Evolutionary conservation across 2,797 vertebrate genomes (phyloP), one percentile per base, ranked within the genome.

Genomic region (Onychomys leucogaster): DNA sequence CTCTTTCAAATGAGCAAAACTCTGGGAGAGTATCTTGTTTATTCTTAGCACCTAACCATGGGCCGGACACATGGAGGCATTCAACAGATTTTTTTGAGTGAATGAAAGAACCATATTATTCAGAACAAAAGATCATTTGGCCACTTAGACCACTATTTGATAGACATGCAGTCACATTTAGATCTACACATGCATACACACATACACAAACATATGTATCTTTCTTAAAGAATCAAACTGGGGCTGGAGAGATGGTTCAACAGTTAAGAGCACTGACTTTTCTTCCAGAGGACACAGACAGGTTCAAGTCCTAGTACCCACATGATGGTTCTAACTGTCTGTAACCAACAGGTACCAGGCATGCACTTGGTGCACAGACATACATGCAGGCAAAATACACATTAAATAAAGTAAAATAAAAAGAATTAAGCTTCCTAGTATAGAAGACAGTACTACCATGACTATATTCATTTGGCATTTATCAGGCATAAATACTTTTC

Each of bases 391-490:
- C 19, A 85, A 67, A 14, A 71, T 52, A 59, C 29, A 89, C n/a
- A 89, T 37, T 6, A 59, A 75, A 59, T 76, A 43, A 91, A 93
- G 13, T 52, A 52, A 52, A 52, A 78, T 88, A 41, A 94, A 93
- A 80, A 69, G 4, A n/a, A 80, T 49, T 25, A 89, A 87, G 46
- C 49, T 91, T 61, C 80, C n/a, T 29, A 93, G 32, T 55, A 57
- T 90, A 23, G 78, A 86, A 83, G 46, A 91, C 2, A 87, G 3
- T 41, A 43, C 49, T 73, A 65, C 46, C 89, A 59, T 84, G 65
- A 59, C 75, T 91, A 52, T 94, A n/a, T 92, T 95, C 61, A 89
- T 97, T 92, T 89, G 77, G 80, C 34, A 55, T 81, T 92, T 81
- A n/a, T 92, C 89, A 77, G 6, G 81, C 43, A 90, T 82, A 80